Conservation (phyloP, 1,140 invertebrate genomes). For the Apolygus lucorum region DNA sequence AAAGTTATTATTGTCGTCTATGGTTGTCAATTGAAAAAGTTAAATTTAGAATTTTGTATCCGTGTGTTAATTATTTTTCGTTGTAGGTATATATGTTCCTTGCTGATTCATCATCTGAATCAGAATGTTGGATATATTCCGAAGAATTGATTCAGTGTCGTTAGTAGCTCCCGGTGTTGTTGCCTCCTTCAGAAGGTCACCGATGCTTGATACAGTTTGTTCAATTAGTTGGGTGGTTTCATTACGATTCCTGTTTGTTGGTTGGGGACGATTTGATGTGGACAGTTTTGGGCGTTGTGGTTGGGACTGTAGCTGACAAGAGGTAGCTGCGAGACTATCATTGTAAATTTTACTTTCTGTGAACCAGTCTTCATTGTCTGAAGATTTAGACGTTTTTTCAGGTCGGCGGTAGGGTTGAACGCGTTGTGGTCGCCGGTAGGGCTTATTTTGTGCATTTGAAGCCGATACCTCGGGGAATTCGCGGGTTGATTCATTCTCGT, state of each 20-base stretch:
- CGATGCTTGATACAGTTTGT: no score
- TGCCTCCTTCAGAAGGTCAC: neutral
- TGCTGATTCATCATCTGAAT: neutral
- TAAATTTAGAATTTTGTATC: neutral
- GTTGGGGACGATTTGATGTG: no score
- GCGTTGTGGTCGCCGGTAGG: neutral
- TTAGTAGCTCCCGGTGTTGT: neutral
- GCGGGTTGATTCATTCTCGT: no score
- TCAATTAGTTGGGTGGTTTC: no score
- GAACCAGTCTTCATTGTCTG: neutral
- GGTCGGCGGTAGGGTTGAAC: neutral
- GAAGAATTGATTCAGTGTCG: neutral
- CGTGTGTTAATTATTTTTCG: neutral
- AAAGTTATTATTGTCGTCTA: neutral
- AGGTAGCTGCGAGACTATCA: neutral
- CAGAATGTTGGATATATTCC: neutral
- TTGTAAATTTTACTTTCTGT: neutral
- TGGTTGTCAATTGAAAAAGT: neutral
- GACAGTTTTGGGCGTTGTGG: no score
- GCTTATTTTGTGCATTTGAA: no score
- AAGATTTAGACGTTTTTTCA: neutral
- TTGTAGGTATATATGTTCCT: neutral
- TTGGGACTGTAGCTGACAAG: no score
- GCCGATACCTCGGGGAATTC: no score
- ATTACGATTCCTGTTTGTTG: no score